Base-by-base conservation (phyloP, 2,113 vertebrate species). In the Perca flavescens region DNA sequence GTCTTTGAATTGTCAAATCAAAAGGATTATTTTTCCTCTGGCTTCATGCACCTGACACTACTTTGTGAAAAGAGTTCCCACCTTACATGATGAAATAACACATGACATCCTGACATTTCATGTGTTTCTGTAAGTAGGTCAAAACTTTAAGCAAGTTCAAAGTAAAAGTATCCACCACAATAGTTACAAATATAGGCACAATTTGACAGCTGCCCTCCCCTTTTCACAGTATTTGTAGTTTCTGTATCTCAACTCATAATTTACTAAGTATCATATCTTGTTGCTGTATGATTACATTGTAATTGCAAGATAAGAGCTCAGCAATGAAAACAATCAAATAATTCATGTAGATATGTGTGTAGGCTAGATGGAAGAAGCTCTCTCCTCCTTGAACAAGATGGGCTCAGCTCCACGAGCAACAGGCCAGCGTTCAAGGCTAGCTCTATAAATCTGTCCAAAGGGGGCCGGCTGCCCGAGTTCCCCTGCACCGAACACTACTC, bases 391-490 rank as follows among this genome's bases (percentile, higher is more conserved):
- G 67, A 84, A 86, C 68, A 87, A 84, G 86, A 86, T 93, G 90
- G 91, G 91, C 89, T 88, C 7, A 0, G 58, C 79, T 90, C 77
- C 80, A 88, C 65, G 10, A 73, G 77, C 80, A 82, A 92, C 54
- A 82, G 76, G 76, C 77, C 91, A 77, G 81, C 13, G 70, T 94
- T 96, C 96, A 97, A 97, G 96, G 96, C 92, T 82, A 90, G 75
- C 58, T 73, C 91, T 83, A 77, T 97, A 96, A 97, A 97, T 96
- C 96, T 94, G 90, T 84, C 87, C 13, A 2, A 57, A 16, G 40
- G 6, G 5, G n/a, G 40, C 58, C 2, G 40, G 36, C 70, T n/a
- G 46, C 60, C 69, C 36, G 10, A 19, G 72, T 83, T 87, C 76
- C 79, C 10, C 40, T 43, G 40, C 40, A 43, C 10, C 40, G 10